phyloP scores from a whole-genome alignment of 1,140 invertebrate genomes.

The Zophobas morio region DNA sequence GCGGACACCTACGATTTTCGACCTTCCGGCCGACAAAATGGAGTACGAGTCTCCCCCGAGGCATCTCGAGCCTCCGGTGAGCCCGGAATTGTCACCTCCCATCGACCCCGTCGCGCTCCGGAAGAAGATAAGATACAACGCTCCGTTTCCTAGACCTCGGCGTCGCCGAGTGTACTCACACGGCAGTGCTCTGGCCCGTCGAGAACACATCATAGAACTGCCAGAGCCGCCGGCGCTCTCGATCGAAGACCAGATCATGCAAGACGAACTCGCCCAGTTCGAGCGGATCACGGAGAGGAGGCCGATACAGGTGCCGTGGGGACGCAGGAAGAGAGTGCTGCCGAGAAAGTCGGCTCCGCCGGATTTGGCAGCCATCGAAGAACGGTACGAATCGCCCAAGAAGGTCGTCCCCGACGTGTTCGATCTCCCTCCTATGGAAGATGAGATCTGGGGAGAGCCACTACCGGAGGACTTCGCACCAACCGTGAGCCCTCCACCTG shows the following conservation, averaged over 20 bases:
- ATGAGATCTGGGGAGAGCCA: not conserved
- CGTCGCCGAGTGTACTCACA: not conserved
- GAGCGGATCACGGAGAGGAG: not conserved
- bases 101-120: no score
- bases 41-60: not conserved
- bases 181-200: not conserved
- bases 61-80: not conserved
- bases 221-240: not conserved
- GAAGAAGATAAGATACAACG: not conserved
- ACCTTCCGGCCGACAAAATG: not conserved
- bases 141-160: no score
- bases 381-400: not conserved
- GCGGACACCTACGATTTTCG: not conserved
- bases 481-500: not conserved
- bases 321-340: not conserved
- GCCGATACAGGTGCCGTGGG: not conserved
- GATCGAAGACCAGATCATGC: not conserved
- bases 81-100: not conserved
- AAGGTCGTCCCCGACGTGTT: not conserved
- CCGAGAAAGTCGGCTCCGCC: not conserved
- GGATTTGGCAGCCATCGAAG: not conserved
- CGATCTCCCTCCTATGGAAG: not conserved
- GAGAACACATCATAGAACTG: no score
- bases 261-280: not conserved
- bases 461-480: not conserved